phyloP scores from a whole-genome alignment of 2,113 vertebrate species.

The Cyanoderma ruficeps region DNA sequence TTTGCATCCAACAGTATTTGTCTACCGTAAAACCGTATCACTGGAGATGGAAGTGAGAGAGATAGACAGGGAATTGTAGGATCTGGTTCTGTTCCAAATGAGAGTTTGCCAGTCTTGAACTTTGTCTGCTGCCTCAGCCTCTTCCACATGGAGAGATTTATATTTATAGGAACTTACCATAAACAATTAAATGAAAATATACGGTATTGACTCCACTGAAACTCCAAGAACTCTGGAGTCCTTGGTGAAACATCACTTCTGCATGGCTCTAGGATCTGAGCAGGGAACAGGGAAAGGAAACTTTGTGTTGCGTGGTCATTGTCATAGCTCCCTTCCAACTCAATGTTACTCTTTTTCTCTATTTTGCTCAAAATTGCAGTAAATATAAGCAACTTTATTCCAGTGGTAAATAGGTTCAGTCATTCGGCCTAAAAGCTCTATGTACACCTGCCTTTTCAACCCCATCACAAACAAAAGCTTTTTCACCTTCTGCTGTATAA shows the following conservation, averaged over 20 bases:
- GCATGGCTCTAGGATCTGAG: not conserved
- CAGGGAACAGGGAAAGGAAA: not conserved
- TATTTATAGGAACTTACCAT: not conserved
- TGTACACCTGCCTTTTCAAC: not conserved
- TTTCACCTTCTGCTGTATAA: not conserved
- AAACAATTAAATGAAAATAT: not conserved
- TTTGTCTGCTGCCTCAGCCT: not conserved
- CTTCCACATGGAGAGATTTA: not conserved
- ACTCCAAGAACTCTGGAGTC: not conserved
- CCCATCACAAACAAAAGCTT: not conserved
- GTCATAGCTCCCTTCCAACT: not conserved
- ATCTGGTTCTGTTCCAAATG: not conserved
- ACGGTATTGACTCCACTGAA: not conserved
- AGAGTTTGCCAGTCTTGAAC: not conserved
- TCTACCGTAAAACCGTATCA: fast-evolving
- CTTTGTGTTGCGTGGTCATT: not conserved
- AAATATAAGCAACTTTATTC: not conserved
- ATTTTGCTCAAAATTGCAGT: not conserved
- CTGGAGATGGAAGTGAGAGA: not conserved
- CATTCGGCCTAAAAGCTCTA: not conserved
- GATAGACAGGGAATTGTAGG: not conserved
- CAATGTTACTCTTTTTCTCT: fast-evolving
- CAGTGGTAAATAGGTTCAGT: not conserved
- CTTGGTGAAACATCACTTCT: not conserved
- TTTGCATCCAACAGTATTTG: not conserved